Conservation (phyloP, 2,113 vertebrate genomes). For the Phalacrocorax brasilianus region DNA sequence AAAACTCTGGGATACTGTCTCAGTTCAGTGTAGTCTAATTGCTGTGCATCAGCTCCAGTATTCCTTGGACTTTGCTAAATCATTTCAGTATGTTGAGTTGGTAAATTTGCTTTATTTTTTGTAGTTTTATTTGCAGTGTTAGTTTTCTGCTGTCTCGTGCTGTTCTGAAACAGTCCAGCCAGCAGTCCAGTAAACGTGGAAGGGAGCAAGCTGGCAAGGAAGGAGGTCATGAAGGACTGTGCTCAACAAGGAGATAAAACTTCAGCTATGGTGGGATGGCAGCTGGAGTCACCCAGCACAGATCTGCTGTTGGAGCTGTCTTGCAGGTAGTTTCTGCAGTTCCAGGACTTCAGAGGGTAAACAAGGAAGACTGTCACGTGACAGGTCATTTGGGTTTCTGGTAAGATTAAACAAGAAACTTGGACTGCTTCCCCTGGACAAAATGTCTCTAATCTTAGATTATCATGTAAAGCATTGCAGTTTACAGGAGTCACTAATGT, state of each 20-base stretch:
- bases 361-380: rapidly evolving
- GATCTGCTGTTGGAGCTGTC: not conserved
- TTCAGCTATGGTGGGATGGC: not conserved
- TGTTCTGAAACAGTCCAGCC: not conserved
- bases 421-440: not conserved
- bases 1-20: not conserved
- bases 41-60: not conserved
- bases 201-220: not conserved
- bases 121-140: not conserved
- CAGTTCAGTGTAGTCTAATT: not conserved
- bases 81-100: not conserved
- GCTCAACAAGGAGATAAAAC: not conserved
- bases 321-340: not conserved
- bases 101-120: not conserved
- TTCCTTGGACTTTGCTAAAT: not conserved
- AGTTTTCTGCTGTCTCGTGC: not conserved
- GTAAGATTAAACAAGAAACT: not conserved
- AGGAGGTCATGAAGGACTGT: not conserved
- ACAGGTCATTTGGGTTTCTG: not conserved
- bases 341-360: not conserved
- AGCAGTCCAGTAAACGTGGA: not conserved
- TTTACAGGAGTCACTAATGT: not conserved
- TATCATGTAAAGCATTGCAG: not conserved
- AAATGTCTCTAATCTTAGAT: not conserved
- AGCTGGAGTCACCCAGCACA: not conserved